These are phyloP conservation scores for Amniataba percoides DNA, from an alignment of 2,797 vertebrate genomes.

Conservation along the genomic window DNA sequence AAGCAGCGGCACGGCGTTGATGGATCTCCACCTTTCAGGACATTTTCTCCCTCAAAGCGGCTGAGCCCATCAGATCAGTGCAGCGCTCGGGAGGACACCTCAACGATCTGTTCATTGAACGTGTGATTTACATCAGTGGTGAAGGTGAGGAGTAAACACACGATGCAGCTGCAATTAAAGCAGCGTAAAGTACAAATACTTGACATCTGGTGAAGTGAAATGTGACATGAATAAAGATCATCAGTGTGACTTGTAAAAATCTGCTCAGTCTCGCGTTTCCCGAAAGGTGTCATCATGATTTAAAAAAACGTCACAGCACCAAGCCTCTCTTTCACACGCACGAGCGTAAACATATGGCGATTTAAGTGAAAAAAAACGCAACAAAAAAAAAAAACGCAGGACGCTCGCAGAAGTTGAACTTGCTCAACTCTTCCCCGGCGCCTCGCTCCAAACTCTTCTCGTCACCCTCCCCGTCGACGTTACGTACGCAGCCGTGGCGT, in stretches of 20 bases:
- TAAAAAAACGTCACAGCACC: background rate
- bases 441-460: constrained; percentile 60
- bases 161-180: background rate
- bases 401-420: constrained; percentile 52
- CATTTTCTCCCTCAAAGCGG: constrained; percentile 13
- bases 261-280: fast-evolving
- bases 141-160: background rate
- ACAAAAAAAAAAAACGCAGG: background rate
- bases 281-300: background rate
- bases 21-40: constrained; percentile 41
- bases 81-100: fast-evolving
- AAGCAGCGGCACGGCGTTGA: background rate
- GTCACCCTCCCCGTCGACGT: constrained; percentile 82
- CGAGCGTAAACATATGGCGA: fast-evolving
- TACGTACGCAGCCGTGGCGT: constrained; percentile 86
- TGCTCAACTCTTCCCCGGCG: constrained; percentile 46
- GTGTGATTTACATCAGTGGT: background rate
- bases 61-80: background rate
- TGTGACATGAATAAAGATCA: fast-evolving
- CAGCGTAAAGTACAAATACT: no score
- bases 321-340: background rate
- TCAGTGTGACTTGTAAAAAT: fast-evolving
- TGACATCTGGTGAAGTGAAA: background rate
- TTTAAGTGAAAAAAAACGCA: no score
- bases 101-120: fast-evolving